Conservation (phyloP, 2,888 invertebrate genomes). For the Minunthozetes semirufus region DNA sequence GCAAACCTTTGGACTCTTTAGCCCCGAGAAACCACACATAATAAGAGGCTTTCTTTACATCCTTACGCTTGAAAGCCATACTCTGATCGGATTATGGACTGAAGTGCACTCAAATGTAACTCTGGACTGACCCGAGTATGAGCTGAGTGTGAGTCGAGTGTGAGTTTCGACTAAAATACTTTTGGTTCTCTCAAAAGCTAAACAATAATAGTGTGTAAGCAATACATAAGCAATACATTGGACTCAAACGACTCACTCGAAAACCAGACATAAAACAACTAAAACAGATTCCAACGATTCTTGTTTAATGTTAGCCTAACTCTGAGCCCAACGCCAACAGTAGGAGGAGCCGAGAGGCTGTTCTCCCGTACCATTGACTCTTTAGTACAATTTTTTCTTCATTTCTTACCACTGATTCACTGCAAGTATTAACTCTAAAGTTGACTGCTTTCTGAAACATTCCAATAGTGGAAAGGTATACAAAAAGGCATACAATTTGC, state of each 20-base stretch:
- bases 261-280: slow-evolving; percentile 16
- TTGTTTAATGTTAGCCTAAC: slow-evolving; percentile 1
- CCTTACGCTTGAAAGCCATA: slow-evolving; percentile 44
- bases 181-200: neutral
- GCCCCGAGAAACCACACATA: slow-evolving; percentile 73
- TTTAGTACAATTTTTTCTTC: neutral
- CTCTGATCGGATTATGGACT: neutral
- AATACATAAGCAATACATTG: neutral
- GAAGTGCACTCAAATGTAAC: neutral
- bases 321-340: neutral
- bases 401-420: neutral
- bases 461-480: neutral
- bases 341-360: slow-evolving; percentile 1
- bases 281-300: slow-evolving; percentile 16
- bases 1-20: slow-evolving; percentile 80
- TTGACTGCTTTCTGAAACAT: neutral
- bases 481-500: neutral
- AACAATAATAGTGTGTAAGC: neutral
- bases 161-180: neutral
- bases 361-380: neutral
- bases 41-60: slow-evolving; percentile 50
- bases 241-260: neutral
- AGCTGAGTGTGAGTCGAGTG: neutral
- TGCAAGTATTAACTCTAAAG: neutral
- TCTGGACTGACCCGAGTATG: neutral